Base-by-base conservation (phyloP, 1,140 invertebrate genomes). In the Augochlora pura region DNA sequence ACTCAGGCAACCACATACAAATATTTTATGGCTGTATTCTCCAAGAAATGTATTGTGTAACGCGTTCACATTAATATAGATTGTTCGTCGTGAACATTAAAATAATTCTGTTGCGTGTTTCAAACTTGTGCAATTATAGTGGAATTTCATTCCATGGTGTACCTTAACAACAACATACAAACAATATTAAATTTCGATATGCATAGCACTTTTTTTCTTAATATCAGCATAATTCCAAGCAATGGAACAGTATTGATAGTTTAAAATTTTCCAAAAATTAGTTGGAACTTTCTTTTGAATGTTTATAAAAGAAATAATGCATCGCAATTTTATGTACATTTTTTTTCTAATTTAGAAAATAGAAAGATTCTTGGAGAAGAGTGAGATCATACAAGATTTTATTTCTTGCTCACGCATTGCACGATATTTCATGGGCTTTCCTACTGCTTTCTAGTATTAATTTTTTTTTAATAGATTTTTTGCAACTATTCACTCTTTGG, bases 401-500 rank as follows among this genome's bases (percentile, higher is more conserved):
- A 83, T 74, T 49, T 23, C 57, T 57, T 68, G 76, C 49, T 52
- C 42, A 9, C 46, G 64, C 54, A 62, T 75, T 77, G 60, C 65
- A 25, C 76, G 64, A 80, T 83, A 65, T 70, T 81, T 73, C 38
- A 60, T 42, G 46, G 27, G 14, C 32, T 57, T 70, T 38, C 42
- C 42, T 81, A 65, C 52, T 71, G 42, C 32, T 75, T 75, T 46
- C 52, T 83, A 80, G 46, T 71, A 63, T 65, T 69, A 69, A 52
- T 67, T 60, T n/a, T 63, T 42, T n/a, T 66, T 42, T 23, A 66
- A 66, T 32, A 32, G 14, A 60, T 62, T 71, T 66, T 76, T 25
- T 75, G 75, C 67, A 75, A 78, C 72, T 87, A 86, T 72, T 87
- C 76, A 72, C 81, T 89, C 89, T 89, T 89, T 90, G 88, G 82